A percentile compares a stretch with the other conserved stretches of the same genome.
Conservation (phyloP, 2,113 vertebrate species). For the Poecilia latipinna region DNA sequence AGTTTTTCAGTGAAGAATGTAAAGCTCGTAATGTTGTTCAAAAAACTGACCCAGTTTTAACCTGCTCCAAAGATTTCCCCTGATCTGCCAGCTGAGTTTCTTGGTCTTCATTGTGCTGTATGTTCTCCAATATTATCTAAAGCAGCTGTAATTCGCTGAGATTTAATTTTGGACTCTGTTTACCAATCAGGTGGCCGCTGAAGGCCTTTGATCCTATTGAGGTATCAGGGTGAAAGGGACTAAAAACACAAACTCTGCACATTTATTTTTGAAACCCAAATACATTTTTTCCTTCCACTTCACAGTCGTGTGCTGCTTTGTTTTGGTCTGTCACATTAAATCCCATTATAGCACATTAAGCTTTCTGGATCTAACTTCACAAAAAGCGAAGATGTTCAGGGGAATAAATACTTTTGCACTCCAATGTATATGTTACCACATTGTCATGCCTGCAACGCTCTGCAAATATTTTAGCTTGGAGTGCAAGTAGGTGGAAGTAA, state of each 20-base stretch:
- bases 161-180: not conserved
- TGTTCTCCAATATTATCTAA: not conserved
- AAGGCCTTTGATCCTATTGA: not conserved
- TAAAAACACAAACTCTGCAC: not conserved
- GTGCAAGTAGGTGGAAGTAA: slow-evolving; percentile 4
- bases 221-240: not conserved
- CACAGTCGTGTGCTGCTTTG: not conserved
- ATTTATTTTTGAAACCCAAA: too few species aligned
- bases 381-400: not conserved
- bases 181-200: too few species aligned
- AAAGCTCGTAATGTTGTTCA: too few species aligned
- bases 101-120: not conserved
- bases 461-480: slow-evolving; percentile 9
- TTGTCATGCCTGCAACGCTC: slow-evolving; percentile 5
- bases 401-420: too few species aligned
- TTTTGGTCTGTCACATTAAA: not conserved
- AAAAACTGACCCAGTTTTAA: too few species aligned
- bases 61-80: too few species aligned
- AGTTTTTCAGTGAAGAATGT: too few species aligned
- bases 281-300: not conserved
- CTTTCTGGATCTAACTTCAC: not conserved
- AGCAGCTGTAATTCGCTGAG: not conserved
- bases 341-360: not conserved
- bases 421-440: not conserved
- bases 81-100: not conserved